Evolutionary conservation across 2,888 invertebrate species (phyloP), one percentile per base, ranked within the genome.

Genomic region (Plemyria rubiginata): DNA sequence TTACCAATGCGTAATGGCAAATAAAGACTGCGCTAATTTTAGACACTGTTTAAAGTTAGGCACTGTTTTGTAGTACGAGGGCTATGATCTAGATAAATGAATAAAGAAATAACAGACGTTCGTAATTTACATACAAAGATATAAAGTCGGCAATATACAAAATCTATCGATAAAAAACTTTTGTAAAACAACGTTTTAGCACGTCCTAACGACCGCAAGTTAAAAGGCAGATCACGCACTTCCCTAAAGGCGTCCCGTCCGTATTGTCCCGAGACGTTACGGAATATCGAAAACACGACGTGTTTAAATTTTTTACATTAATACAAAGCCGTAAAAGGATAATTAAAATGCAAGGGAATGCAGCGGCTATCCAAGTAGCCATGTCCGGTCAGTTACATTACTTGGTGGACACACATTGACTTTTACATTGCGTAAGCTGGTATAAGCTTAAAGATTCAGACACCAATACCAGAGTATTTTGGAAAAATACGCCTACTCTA

Each of bases 171-270:
- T 67, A 72, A 64, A 62, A 67, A 43, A 46, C 56, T 57, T 48
- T 67, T 15, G 8, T 58, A 58, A 61, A 60, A 43, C 50, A 55
- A 16, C 49, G 49, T 36, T 41, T 22, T 49, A 50, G 59, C 56
- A 54, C 71, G 64, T 65, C 73, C 41, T 72, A 28, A 58, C 56
- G 63, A 76, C 78, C 80, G 66, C 79, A 78, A 76, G 76, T 89
- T 87, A 79, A 75, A 72, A 91, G 77, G 81, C 90, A 71, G 79
- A 86, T 87, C 91, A 92, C 91, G 91, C 88, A 87, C 90, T 88
- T 89, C 87, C 89, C 90, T 86, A 90, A 89, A 89, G 83, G 80
- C 82, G 83, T 79, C 82, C 81, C 84, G 77, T 76, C 77, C 77
- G 63, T 77, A 83, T 86, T 86, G 86, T 87, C 81, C 80, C 63